Evolutionary conservation across 1,140 invertebrate species (phyloP).

Genomic region (Diachasma alloeum): DNA sequence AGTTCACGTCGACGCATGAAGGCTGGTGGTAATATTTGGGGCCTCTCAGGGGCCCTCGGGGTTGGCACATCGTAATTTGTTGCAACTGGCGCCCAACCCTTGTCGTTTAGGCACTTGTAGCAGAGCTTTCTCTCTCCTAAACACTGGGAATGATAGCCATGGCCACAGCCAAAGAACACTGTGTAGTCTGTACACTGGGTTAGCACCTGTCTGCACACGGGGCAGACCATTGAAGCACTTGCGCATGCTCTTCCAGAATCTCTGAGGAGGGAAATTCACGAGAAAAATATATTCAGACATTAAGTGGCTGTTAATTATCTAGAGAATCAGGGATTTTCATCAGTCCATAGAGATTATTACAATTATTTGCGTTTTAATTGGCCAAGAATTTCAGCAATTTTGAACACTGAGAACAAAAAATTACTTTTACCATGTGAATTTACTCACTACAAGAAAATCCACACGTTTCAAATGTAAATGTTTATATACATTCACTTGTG

Average conservation of each 20-base stretch:
- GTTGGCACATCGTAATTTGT: conserved; percentile 38
- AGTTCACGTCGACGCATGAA: conserved; percentile 55
- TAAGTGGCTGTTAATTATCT: no score
- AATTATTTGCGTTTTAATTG: no score
- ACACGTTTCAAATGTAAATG: no score
- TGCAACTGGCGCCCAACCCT: conserved; percentile 55
- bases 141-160: conserved; percentile 59
- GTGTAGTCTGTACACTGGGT: conserved; percentile 52
- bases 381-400: no score
- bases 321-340: no score
- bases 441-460: no score
- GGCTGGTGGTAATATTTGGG: conserved; percentile 52
- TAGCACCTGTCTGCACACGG: conserved; percentile 54
- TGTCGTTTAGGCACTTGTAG: conserved; percentile 58
- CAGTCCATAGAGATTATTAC: no score
- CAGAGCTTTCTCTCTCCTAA: conserved; percentile 57
- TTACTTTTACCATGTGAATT: no score
- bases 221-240: conserved; percentile 51
- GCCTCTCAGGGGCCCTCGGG: conserved; percentile 46
- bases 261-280: conserved; percentile 29
- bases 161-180: conserved; percentile 58
- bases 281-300: no score
- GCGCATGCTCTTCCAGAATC: conserved; percentile 54
- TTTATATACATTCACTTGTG: no score
- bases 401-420: no score